Evolutionary conservation across 1,140 invertebrate species (phyloP).

Genomic region (Oncopodura yosiiana): DNA sequence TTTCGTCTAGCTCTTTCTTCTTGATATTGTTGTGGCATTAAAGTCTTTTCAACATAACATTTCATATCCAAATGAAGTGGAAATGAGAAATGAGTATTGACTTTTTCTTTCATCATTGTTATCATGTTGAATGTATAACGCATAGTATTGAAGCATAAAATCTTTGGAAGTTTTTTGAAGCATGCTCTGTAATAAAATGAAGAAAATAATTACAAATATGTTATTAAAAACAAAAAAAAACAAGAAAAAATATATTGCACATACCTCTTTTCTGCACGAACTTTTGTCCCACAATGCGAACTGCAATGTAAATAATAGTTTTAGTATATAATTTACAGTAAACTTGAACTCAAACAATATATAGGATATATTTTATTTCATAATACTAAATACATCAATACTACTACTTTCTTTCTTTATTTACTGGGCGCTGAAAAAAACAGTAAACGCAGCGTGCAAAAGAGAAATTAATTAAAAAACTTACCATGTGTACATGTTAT

Average conservation of each 20-base stretch:
- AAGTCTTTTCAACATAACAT: constrained; percentile 83
- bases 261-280: constrained; percentile 78
- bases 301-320: too few relatives aligned
- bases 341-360: too few relatives aligned
- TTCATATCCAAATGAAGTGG: constrained; percentile 86
- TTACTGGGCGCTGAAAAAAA: too few relatives aligned
- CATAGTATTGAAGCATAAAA: constrained; percentile 94
- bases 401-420: too few relatives aligned
- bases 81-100: constrained; percentile 96
- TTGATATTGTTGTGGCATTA: constrained; percentile 78
- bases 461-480: too few relatives aligned
- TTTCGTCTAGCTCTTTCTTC: constrained; percentile 36
- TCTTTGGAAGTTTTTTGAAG: constrained; percentile 85
- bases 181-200: constrained; percentile 61
- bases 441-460: too few relatives aligned
- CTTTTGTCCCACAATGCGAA: constrained; percentile 87
- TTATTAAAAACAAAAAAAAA: constrained; percentile 7
- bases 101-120: constrained; percentile 93
- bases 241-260: background rate
- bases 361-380: too few relatives aligned
- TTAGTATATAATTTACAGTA: too few relatives aligned
- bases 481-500: constrained; percentile 98
- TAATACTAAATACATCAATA: too few relatives aligned
- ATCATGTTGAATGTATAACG: constrained; percentile 97
- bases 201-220: constrained; percentile 17